A percentile compares a stretch with the other conserved stretches of the same genome.
Conservation (phyloP, 2,888 invertebrate species). For the Thera britannica region DNA sequence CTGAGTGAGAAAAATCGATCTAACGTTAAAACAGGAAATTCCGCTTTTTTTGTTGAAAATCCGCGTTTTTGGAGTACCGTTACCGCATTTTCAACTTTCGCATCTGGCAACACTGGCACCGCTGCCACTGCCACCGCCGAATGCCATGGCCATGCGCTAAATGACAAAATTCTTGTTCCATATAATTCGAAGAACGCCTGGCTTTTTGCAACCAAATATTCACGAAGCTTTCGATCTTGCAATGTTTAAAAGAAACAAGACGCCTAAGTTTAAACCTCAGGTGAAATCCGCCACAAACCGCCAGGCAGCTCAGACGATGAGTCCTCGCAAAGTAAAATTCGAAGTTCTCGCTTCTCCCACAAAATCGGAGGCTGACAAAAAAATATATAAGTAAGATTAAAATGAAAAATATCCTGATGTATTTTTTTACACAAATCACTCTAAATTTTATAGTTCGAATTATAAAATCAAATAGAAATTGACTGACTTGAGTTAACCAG, state of each 20-base stretch:
- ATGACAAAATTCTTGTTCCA: constrained; percentile 80
- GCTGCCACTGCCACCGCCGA: too few relatives aligned
- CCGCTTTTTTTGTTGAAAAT: too few relatives aligned
- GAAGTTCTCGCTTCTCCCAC: constrained; percentile 84
- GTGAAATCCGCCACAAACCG: constrained; percentile 60
- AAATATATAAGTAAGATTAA: constrained; percentile 88
- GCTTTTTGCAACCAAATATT: constrained; percentile 60
- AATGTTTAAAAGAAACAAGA: constrained; percentile 75
- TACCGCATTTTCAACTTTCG: too few relatives aligned
- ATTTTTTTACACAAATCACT: too few relatives aligned
- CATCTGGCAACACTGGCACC: too few relatives aligned
- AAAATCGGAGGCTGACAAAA: constrained; percentile 91
- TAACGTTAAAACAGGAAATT: too few relatives aligned
- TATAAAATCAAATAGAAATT: too few relatives aligned
- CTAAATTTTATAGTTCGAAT: too few relatives aligned
- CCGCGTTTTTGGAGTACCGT: too few relatives aligned
- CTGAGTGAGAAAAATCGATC: too few relatives aligned
- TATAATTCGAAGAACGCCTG: constrained; percentile 76
- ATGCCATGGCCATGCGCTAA: constrained; percentile 52
- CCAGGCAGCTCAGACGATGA: constrained; percentile 54
- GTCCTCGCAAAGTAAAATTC: constrained; percentile 69
- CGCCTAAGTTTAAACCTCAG: constrained; percentile 75
- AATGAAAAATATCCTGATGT: too few relatives aligned
- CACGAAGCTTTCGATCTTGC: constrained; percentile 46
- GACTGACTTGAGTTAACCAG: neutral